A percentile compares a stretch with the other conserved stretches of the same genome.
Conservation (phyloP, 2,888 invertebrate genomes). For the Callimorpha dominula region DNA sequence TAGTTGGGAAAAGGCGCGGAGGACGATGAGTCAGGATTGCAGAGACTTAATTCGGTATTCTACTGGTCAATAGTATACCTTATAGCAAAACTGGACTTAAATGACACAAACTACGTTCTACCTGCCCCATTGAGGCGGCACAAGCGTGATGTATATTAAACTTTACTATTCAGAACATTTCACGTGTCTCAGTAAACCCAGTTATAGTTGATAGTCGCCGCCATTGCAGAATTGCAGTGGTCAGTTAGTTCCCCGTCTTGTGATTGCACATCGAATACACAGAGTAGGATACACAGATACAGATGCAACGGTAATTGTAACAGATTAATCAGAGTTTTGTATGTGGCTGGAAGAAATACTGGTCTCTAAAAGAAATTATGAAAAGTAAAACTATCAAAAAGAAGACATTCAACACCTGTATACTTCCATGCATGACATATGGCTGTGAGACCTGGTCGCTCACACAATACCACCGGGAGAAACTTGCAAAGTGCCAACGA, state of each 20-base stretch:
- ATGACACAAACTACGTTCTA: neutral
- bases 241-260: constrained; percentile 55
- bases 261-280: constrained; percentile 42
- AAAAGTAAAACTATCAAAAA: too few species aligned
- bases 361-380: too few species aligned
- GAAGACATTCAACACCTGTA: too few species aligned
- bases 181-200: constrained; percentile 30
- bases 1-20: too few species aligned
- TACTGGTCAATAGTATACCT: neutral
- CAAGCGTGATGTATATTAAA: neutral
- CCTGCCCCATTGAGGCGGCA: neutral
- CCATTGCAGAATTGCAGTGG: constrained; percentile 43
- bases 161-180: neutral
- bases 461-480: too few species aligned
- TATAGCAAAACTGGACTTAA: neutral
- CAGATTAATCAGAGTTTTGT: too few species aligned
- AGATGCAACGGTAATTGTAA: constrained; percentile 10
- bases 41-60: neutral
- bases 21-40: neutral
- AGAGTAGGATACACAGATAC: constrained; percentile 31
- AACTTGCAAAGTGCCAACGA: too few species aligned
- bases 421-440: too few species aligned
- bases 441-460: too few species aligned
- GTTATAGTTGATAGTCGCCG: constrained; percentile 45
- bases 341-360: too few species aligned